Conservation (phyloP, 2,797 vertebrate genomes). For the Heterohyrax brucei region DNA sequence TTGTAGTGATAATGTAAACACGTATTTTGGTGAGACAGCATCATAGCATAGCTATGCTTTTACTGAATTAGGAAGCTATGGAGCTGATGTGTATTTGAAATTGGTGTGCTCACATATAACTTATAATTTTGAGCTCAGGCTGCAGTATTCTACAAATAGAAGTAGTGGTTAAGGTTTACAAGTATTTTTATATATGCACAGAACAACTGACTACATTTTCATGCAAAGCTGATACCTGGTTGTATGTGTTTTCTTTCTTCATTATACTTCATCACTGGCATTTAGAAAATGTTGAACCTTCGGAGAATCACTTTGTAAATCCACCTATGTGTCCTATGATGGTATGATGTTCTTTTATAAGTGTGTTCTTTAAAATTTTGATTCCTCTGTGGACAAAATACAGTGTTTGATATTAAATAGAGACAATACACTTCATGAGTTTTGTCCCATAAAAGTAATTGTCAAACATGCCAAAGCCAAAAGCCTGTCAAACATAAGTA, state of each 20-base stretch:
- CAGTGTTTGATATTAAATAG: conserved; percentile 32
- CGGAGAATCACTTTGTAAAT: conserved; percentile 26
- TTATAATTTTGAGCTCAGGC: not conserved
- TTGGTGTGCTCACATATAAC: not conserved
- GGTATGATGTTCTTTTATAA: conserved; percentile 28
- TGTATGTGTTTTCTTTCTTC: not conserved
- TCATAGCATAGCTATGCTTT: not conserved
- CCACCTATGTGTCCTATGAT: not conserved
- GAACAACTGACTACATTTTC: conserved; percentile 5
- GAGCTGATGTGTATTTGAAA: conserved; percentile 39
- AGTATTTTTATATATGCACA: conserved; percentile 33
- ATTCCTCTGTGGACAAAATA: conserved; percentile 29
- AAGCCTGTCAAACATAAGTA: not conserved
- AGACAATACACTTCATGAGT: conserved; percentile 19
- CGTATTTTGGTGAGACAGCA: conserved; percentile 24
- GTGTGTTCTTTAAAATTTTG: conserved; percentile 24
- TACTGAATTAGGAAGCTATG: not conserved
- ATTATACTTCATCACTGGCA: conserved; percentile 6
- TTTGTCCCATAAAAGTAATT: conserved; percentile 49
- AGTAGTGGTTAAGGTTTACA: conserved; percentile 21
- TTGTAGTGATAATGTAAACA: conserved; percentile 40
- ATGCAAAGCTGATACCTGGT: not conserved
- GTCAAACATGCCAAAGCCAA: not conserved
- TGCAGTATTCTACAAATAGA: not conserved
- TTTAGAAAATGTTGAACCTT: conserved; percentile 32